Conservation (phyloP, 2,797 vertebrate species). For the Pangasius djambal region DNA sequence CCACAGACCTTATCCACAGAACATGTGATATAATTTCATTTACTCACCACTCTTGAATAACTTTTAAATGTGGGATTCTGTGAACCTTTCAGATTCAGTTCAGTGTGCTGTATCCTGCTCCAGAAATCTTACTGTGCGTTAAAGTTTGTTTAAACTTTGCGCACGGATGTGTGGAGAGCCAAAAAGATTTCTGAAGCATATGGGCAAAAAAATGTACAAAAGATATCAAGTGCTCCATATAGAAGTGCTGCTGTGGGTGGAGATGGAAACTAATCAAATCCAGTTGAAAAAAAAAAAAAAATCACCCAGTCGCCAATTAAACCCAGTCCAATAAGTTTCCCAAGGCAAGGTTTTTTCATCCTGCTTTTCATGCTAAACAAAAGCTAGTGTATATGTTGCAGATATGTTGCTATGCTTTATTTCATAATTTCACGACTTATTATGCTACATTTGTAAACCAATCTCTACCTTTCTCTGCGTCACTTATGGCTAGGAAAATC, state of each 20-base stretch:
- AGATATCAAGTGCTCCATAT: not conserved
- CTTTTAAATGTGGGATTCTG: not conserved
- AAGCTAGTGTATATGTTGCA: not conserved
- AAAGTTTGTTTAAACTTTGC: not conserved
- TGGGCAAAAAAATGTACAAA: not conserved
- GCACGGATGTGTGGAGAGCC: not conserved
- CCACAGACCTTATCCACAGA: slow-evolving; percentile 4
- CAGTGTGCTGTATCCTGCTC: not conserved
- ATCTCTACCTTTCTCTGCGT: not conserved
- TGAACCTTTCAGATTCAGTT: not conserved
- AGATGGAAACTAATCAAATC: not conserved
- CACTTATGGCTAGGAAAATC: not conserved
- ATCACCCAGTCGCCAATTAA: not conserved
- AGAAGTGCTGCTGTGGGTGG: not conserved
- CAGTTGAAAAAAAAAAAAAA: not conserved
- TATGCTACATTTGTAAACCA: not conserved
- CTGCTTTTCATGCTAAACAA: not conserved
- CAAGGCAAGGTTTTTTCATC: not conserved
- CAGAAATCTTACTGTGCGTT: not conserved
- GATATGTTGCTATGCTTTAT: not conserved
- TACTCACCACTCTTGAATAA: too few species aligned
- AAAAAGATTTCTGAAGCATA: not conserved
- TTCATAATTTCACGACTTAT: not conserved
- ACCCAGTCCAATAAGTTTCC: not conserved
- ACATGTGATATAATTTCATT: not conserved